phyloP scores from a whole-genome alignment of 2,888 invertebrate genomes.

The Plemyria rubiginata region DNA sequence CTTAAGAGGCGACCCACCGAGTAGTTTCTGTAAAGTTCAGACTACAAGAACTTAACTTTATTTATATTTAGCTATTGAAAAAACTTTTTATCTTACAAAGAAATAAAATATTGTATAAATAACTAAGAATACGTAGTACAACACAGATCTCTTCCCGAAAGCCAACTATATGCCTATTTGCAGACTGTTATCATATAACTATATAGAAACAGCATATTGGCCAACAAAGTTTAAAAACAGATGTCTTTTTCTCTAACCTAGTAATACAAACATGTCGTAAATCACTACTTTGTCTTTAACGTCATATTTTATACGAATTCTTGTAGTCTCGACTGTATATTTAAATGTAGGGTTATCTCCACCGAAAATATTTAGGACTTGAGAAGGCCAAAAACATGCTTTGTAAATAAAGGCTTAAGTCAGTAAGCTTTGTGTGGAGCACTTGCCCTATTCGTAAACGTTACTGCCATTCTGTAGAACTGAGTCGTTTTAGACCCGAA shows the following conservation, averaged over 20 bases:
- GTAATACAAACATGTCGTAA: no score
- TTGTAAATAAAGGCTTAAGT: slow-evolving; percentile 72
- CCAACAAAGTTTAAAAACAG: no score
- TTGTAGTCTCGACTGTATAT: slow-evolving; percentile 21
- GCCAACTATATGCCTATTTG: no score
- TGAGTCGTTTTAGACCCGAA: slow-evolving; percentile 21
- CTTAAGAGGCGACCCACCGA: slow-evolving; percentile 72
- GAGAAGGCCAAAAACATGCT: slow-evolving; percentile 77
- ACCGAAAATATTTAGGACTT: slow-evolving; percentile 73
- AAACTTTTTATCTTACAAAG: no score
- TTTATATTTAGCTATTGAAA: no score
- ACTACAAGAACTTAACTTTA: slow-evolving; percentile 19
- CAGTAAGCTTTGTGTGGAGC: slow-evolving; percentile 33
- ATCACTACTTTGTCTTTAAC: neutral
- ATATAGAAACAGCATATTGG: no score
- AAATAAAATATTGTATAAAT: no score
- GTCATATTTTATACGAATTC: slow-evolving; percentile 18
- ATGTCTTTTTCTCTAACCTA: no score
- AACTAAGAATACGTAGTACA: no score
- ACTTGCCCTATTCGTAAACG: slow-evolving; percentile 30
- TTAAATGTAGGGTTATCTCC: slow-evolving; percentile 58
- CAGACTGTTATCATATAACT: no score
- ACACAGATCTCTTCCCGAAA: no score
- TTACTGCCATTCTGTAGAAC: slow-evolving; percentile 27
- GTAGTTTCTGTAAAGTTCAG: slow-evolving; percentile 56